Evolutionary conservation across 2,888 invertebrate genomes (phyloP).

Genomic region (Fragum fragum): DNA sequence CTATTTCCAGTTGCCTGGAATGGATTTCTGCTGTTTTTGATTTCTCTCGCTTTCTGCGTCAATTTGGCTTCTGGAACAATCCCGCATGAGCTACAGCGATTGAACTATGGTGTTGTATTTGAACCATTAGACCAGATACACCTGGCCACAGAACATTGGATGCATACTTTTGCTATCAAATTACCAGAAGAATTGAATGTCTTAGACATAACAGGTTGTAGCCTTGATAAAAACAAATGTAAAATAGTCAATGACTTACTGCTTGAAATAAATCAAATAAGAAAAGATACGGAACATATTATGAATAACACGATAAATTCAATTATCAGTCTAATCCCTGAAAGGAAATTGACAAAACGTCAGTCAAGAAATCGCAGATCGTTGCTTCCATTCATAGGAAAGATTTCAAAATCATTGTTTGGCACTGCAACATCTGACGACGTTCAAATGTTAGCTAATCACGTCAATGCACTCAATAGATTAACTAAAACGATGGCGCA

Average conservation of each 20-base stretch:
- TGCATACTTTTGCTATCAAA: slow-evolving; percentile 38
- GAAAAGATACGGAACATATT: slow-evolving; percentile 23
- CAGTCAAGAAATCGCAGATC: slow-evolving; percentile 19
- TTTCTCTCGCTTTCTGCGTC: slow-evolving; percentile 4
- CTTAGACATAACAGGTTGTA: slow-evolving; percentile 23
- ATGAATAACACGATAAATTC: slow-evolving; percentile 30
- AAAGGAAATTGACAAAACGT: slow-evolving; percentile 7
- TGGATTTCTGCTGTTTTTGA: slow-evolving; percentile 17
- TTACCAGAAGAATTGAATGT: slow-evolving; percentile 27
- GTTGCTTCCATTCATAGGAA: slow-evolving; percentile 36
- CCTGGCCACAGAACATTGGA: slow-evolving; percentile 40
- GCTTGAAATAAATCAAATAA: slow-evolving; percentile 30
- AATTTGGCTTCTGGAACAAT: slow-evolving; percentile 6
- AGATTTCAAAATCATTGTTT: slow-evolving; percentile 31
- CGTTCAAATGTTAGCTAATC: slow-evolving; percentile 33
- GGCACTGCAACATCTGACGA: slow-evolving; percentile 40
- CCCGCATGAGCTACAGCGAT: slow-evolving; percentile 22
- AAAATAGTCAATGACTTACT: slow-evolving; percentile 34
- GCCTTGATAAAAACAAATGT: slow-evolving; percentile 13
- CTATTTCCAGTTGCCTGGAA: slow-evolving; percentile 21
- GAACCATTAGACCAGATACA: background rate
- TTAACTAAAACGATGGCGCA: slow-evolving; percentile 16
- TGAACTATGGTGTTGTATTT: slow-evolving; percentile 41
- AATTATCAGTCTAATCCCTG: slow-evolving; percentile 29
- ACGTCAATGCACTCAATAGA: slow-evolving; percentile 27